Evolutionary conservation across 2,797 vertebrate species (phyloP).

Genomic region (Sebastes minor): DNA sequence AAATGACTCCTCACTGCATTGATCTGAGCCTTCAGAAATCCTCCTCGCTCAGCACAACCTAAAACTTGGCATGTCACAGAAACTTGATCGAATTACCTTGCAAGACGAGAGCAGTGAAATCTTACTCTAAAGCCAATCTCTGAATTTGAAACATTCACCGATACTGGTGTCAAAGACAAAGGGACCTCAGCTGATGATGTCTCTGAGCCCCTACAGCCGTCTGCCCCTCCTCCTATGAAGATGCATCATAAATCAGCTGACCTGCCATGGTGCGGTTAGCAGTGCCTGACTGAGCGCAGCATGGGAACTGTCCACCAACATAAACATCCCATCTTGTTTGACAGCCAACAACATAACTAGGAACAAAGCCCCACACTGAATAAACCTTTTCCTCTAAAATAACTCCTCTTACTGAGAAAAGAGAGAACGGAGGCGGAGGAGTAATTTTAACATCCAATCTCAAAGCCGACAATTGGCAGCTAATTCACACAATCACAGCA

Average conservation of each 20-base stretch:
- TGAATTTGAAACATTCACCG: conserved; percentile 28
- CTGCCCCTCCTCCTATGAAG: conserved; percentile 24
- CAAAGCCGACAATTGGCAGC: conserved; percentile 35
- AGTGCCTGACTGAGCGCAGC: conserved; percentile 43
- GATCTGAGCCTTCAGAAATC: conserved; percentile 37
- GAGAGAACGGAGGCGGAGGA: neutral
- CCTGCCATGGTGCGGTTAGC: conserved; percentile 36
- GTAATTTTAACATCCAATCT: conserved; percentile 29
- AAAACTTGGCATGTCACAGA: conserved; percentile 32
- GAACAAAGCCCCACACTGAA: neutral
- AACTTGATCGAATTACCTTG: conserved; percentile 50
- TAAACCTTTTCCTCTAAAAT: neutral
- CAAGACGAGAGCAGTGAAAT: conserved; percentile 39
- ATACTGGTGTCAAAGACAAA: conserved; percentile 20
- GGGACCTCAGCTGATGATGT: neutral
- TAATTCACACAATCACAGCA: conserved; percentile 45
- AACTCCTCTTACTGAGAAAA: neutral
- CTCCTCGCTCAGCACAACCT: conserved; percentile 47
- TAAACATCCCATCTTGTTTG: conserved; percentile 30
- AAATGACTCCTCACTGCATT: conserved; percentile 41
- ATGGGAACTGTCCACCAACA: conserved; percentile 50
- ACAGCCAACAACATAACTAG: conserved; percentile 11
- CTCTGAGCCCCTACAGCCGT: conserved; percentile 1
- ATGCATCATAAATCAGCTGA: conserved; percentile 44
- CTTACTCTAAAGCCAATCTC: conserved; percentile 14